A percentile compares a stretch with the other conserved stretches of the same genome.
Evolutionary conservation across 2,888 invertebrate species (phyloP).

Genomic region (Lamellibrachia columna): DNA sequence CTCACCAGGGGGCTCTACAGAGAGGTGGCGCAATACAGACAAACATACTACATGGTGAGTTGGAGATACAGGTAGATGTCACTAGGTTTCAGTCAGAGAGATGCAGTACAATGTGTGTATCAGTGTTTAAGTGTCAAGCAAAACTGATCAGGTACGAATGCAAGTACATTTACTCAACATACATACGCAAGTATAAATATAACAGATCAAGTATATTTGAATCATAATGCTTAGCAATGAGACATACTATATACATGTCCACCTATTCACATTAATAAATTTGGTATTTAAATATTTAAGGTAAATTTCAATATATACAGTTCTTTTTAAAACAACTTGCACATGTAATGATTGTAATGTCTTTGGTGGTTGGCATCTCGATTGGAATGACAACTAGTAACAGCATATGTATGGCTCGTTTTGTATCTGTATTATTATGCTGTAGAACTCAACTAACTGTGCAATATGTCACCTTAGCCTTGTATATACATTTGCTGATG

Average conservation of each 20-base stretch:
- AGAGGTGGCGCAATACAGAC: not conserved
- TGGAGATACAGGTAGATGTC: not conserved
- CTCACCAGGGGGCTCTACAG: slow-evolving; percentile 39
- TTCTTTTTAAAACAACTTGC: not conserved
- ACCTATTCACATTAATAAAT: not conserved
- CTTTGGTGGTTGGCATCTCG: no score
- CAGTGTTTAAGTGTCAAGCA: no score
- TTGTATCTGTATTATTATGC: no score
- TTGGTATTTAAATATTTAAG: not conserved
- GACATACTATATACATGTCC: no score
- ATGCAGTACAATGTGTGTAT: no score
- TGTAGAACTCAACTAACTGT: no score
- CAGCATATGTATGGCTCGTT: no score
- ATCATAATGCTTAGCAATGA: not conserved
- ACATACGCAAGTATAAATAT: not conserved
- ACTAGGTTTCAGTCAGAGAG: not conserved
- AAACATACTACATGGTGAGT: slow-evolving; percentile 21
- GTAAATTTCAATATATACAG: not conserved
- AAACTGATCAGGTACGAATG: not conserved
- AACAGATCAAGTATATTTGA: not conserved
- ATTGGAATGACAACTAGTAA: no score
- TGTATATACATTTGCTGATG: no score
- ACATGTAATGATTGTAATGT: no score
- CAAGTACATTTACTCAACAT: no score
- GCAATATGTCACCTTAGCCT: no score